Evolutionary conservation across 2,113 vertebrate species (phyloP).

Genomic region (Chaenocephalus aceratus): DNA sequence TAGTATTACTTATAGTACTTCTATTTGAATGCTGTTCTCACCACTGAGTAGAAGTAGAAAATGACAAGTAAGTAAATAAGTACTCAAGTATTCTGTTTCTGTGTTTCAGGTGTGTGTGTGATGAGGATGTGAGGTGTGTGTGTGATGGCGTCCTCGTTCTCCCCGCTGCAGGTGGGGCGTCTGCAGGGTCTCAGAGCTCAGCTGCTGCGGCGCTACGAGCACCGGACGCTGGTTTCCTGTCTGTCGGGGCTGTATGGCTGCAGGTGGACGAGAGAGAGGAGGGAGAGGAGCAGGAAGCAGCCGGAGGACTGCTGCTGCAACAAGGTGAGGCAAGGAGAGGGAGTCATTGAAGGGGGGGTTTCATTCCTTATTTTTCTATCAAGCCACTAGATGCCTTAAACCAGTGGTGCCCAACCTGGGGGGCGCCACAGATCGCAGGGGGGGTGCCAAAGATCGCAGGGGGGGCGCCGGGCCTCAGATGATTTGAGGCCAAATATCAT

Average conservation of each 20-base stretch:
- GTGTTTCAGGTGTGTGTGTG: constrained; percentile 20
- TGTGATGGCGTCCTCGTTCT: constrained; percentile 76
- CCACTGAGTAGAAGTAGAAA: background rate
- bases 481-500: too few relatives aligned
- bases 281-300: constrained; percentile 64
- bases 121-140: constrained; percentile 27
- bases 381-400: too few relatives aligned
- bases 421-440: too few relatives aligned
- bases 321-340: constrained; percentile 63
- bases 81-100: background rate
- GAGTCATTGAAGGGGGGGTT: too few relatives aligned
- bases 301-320: constrained; percentile 87
- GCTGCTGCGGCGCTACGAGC: constrained; percentile 83
- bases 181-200: constrained; percentile 78
- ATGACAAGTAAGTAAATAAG: too few relatives aligned
- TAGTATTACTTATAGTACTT: too few relatives aligned
- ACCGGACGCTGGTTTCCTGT: constrained; percentile 84
- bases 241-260: constrained; percentile 89
- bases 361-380: too few relatives aligned
- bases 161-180: constrained; percentile 79
- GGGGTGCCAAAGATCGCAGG: too few relatives aligned
- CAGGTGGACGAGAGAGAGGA: constrained; percentile 84
- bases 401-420: too few relatives aligned
- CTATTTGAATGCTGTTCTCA: too few relatives aligned
- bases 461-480: too few relatives aligned